phyloP scores from a whole-genome alignment of 2,888 invertebrate genomes.

The Spodoptera exigua region DNA sequence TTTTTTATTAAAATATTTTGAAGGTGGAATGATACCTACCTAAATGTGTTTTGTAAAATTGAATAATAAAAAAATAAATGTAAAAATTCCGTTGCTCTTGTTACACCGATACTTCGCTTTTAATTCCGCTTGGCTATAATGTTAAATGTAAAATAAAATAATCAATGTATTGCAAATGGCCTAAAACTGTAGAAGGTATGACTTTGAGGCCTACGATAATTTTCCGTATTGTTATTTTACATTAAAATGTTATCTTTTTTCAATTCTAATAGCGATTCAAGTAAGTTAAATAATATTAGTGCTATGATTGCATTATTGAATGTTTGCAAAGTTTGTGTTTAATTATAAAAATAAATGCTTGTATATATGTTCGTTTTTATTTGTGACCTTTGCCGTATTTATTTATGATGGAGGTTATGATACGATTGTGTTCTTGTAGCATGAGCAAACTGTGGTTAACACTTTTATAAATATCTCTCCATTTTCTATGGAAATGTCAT shows the following conservation, averaged over 20 bases:
- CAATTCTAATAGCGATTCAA: constrained; percentile 83
- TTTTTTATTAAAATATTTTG: background rate
- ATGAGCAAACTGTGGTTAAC: too few species aligned
- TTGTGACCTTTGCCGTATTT: constrained; percentile 6
- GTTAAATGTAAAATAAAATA: constrained; percentile 60
- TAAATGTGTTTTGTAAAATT: constrained; percentile 43
- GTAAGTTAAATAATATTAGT: constrained; percentile 84
- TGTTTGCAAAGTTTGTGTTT: constrained; percentile 88
- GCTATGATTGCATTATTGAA: constrained; percentile 88
- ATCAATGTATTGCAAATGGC: constrained; percentile 56
- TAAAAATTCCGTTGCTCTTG: constrained; percentile 50
- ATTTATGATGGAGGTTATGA: too few species aligned
- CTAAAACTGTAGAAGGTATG: constrained; percentile 56
- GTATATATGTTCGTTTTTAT: constrained; percentile 76
- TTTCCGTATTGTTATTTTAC: constrained; percentile 66
- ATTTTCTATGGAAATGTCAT: too few species aligned
- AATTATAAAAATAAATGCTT: constrained; percentile 88
- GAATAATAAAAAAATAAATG: constrained; percentile 19
- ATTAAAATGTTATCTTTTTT: constrained; percentile 67
- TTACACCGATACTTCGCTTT: constrained; percentile 65
- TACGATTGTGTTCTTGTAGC: too few species aligned
- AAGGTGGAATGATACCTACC: too few species aligned
- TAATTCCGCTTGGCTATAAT: constrained; percentile 69
- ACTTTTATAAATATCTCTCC: too few species aligned
- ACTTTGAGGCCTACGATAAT: constrained; percentile 66